These are phyloP conservation scores for Malacoraja senta DNA, from an alignment of 2,797 vertebrate genomes.

Conservation along the genomic window DNA sequence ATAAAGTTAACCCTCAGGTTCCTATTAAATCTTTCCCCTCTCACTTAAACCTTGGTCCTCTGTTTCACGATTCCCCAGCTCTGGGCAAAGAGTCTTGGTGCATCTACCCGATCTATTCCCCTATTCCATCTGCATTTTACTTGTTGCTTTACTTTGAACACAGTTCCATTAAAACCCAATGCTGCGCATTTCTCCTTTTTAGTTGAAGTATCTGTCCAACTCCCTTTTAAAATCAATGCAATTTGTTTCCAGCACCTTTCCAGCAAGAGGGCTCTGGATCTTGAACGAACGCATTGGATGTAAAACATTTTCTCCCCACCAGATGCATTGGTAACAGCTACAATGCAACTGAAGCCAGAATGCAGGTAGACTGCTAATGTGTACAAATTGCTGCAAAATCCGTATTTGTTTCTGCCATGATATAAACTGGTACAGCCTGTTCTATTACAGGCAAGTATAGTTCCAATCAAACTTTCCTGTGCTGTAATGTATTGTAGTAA, in stretches of 20 bases:
- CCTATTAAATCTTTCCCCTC: too few species aligned
- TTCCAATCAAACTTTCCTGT: background rate
- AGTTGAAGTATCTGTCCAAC: background rate
- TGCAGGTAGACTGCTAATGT: background rate
- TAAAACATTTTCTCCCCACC: background rate
- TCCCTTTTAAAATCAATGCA: background rate
- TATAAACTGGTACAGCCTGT: background rate
- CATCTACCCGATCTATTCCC: too few species aligned
- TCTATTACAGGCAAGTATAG: background rate
- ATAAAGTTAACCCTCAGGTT: too few species aligned
- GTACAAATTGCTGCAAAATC: constrained; percentile 20
- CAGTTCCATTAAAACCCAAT: background rate
- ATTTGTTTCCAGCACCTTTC: background rate
- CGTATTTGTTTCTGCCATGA: constrained; percentile 13
- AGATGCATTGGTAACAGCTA: background rate
- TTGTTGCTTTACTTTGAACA: background rate
- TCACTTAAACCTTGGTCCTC: too few species aligned
- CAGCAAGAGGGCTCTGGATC: background rate
- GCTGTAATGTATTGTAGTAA: background rate
- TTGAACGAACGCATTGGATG: background rate
- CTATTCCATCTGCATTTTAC: too few species aligned
- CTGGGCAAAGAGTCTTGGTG: too few species aligned
- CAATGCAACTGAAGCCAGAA: background rate
- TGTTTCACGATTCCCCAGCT: too few species aligned
- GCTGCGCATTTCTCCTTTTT: background rate